A percentile compares a stretch with the other conserved stretches of the same genome.
Evolutionary conservation across 2,797 vertebrate species (phyloP).

Genomic region (Malacoraja senta): DNA sequence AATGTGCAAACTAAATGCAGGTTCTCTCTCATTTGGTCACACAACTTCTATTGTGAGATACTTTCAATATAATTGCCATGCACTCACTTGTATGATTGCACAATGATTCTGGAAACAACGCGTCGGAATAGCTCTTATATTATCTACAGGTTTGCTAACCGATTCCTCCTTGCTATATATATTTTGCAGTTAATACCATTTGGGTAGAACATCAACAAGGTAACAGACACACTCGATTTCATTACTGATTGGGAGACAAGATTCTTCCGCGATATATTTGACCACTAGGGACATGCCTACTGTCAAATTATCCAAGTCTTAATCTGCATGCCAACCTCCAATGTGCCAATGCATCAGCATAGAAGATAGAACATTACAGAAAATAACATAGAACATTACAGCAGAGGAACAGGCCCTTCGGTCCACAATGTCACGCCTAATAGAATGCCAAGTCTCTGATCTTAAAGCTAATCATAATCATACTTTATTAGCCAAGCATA

Average conservation of each 20-base stretch:
- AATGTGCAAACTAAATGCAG: not conserved
- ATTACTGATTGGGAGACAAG: not conserved
- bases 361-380: too few species aligned
- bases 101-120: not conserved
- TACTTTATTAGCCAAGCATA: too few species aligned
- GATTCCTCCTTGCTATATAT: not conserved
- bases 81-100: too few species aligned
- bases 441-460: too few species aligned
- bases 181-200: not conserved
- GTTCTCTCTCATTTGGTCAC: not conserved
- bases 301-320: not conserved
- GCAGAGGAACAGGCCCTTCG: too few species aligned
- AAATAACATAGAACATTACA: too few species aligned
- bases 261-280: not conserved
- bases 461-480: too few species aligned
- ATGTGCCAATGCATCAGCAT: not conserved
- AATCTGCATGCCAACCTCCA: not conserved
- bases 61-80: not conserved
- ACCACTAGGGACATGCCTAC: too few species aligned
- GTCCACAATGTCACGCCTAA: too few species aligned
- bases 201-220: not conserved
- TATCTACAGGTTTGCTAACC: not conserved
- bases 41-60: not conserved
- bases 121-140: not conserved
- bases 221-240: not conserved